Percentiles rank a stretch among this genome's conserved stretches.
These are phyloP conservation scores for Sprattus sprattus DNA, from an alignment of 2,113 vertebrate genomes.

Conservation along the genomic window DNA sequence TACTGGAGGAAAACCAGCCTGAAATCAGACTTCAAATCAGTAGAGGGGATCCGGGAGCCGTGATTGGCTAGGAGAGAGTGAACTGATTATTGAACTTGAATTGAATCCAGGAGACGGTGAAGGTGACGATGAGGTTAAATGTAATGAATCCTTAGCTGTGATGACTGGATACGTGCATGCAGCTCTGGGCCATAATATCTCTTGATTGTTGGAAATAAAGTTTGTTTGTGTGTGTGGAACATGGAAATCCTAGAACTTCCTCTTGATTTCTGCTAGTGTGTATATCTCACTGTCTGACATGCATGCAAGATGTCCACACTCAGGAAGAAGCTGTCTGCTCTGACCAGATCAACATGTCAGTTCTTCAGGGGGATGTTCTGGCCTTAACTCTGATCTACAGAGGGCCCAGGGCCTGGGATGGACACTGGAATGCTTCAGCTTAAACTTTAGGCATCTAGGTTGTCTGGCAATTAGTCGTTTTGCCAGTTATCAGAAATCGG, in stretches of 20 bases:
- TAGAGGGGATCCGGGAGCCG: conserved; percentile 56
- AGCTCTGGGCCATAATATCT: conserved; percentile 52
- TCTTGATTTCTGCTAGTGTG: neutral
- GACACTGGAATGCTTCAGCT: neutral
- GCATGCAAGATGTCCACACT: neutral
- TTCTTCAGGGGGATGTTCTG: neutral
- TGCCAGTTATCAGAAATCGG: neutral
- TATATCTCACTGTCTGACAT: neutral
- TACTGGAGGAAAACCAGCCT: conserved; percentile 23
- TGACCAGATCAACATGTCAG: neutral
- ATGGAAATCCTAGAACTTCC: neutral
- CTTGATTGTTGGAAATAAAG: neutral
- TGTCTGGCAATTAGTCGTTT: too few species aligned
- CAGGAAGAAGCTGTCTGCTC: neutral
- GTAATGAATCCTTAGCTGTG: neutral
- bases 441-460: neutral
- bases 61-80: conserved; percentile 55
- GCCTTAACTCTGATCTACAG: neutral
- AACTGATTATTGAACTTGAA: neutral
- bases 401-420: neutral
- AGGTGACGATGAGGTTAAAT: neutral
- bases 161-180: conserved; percentile 9
- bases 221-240: conserved; percentile 23
- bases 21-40: conserved; percentile 51
- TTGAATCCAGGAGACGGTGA: neutral